These are phyloP conservation scores for Eurystomus glaucurus DNA, from an alignment of 2,797 vertebrate species.

Conservation along the genomic window DNA sequence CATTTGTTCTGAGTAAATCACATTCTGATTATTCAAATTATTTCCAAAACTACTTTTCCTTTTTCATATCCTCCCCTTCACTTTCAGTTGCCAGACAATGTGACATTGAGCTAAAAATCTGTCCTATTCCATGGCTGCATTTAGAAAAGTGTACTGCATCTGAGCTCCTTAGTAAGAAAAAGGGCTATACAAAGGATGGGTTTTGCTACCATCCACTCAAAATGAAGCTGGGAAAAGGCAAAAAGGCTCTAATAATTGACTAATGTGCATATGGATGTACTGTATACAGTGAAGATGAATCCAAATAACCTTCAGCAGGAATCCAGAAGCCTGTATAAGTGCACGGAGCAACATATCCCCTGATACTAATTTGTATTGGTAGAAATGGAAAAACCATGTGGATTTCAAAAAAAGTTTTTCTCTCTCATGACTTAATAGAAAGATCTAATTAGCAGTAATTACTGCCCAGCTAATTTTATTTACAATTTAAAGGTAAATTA, in stretches of 20 bases:
- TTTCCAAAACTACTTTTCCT: slow-evolving; percentile 7
- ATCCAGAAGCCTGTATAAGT: neutral
- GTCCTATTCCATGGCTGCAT: neutral
- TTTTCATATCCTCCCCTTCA: neutral
- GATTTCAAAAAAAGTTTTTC: neutral
- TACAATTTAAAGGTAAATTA: neutral
- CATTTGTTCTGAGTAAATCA: neutral
- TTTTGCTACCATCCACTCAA: neutral
- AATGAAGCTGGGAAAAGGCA: neutral
- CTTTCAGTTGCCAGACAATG: neutral
- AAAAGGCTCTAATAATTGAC: neutral
- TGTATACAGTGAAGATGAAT: neutral
- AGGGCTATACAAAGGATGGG: neutral
- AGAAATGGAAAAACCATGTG: neutral
- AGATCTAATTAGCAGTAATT: neutral
- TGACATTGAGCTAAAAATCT: neutral
- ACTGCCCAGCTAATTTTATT: neutral
- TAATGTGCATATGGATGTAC: neutral
- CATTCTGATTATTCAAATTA: neutral
- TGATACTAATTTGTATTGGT: neutral
- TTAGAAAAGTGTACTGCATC: neutral
- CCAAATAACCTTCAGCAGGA: slow-evolving; percentile 1
- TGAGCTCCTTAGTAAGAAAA: neutral
- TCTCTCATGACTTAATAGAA: neutral
- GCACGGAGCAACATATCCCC: neutral